phyloP scores from a whole-genome alignment of 2,113 vertebrate species.

The Podiceps cristatus region DNA sequence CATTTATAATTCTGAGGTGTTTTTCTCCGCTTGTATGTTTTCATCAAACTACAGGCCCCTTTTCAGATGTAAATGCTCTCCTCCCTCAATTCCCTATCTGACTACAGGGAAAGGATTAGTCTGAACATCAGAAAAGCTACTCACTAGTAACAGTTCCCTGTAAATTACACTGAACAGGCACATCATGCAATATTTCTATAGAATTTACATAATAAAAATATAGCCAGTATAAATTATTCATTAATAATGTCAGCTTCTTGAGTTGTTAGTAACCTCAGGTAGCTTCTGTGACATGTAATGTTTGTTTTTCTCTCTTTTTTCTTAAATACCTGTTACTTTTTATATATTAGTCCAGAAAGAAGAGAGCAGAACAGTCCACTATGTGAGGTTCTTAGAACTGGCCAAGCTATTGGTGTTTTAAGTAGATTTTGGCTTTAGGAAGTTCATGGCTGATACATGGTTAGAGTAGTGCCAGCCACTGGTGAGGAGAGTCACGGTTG shows the following conservation, averaged over 20 bases:
- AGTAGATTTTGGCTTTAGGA: background rate
- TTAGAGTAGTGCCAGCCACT: background rate
- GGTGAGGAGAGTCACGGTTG: background rate
- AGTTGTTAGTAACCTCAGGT: background rate
- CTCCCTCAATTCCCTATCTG: background rate
- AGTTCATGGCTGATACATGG: background rate
- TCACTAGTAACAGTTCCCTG: background rate
- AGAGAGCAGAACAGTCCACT: background rate
- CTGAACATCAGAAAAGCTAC: background rate
- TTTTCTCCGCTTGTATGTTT: background rate
- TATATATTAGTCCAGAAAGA: background rate
- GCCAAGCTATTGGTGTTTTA: background rate
- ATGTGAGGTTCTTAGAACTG: background rate
- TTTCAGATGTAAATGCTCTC: background rate
- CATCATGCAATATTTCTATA: background rate
- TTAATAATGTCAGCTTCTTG: background rate
- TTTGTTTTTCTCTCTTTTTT: background rate
- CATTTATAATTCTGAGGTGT: background rate
- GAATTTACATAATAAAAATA: background rate
- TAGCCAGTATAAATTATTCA: background rate
- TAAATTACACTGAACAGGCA: background rate
- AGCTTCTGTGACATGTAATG: background rate
- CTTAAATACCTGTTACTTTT: background rate
- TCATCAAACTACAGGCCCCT: background rate
- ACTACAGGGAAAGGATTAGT: background rate